Conservation (phyloP, 1,140 invertebrate genomes). For the Galleria mellonella region DNA sequence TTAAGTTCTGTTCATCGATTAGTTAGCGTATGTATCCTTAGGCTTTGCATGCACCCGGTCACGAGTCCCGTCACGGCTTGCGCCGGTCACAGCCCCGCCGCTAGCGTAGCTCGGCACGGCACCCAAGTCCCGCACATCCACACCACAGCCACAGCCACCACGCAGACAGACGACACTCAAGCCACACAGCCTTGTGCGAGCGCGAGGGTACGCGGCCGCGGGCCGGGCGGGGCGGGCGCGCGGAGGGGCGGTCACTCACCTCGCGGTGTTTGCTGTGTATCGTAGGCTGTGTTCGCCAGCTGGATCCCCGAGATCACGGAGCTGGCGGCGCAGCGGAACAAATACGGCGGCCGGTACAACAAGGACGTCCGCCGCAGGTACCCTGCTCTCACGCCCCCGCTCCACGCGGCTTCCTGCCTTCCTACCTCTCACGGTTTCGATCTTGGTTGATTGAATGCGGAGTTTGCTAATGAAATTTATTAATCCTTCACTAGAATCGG, state of each 20-base stretch:
- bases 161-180: constrained; percentile 70
- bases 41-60: constrained; percentile 70
- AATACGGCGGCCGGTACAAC: constrained; percentile 98
- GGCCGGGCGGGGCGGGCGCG: constrained; percentile 44
- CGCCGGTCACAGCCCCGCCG: constrained; percentile 52
- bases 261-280: constrained; percentile 71
- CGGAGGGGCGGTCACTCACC: constrained; percentile 52
- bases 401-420: constrained; percentile 66
- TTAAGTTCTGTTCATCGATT: constrained; percentile 70
- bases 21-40: constrained; percentile 66
- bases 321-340: constrained; percentile 96
- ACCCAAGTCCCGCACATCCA: constrained; percentile 66
- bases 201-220: constrained; percentile 60
- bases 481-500: constrained; percentile 76
- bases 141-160: constrained; percentile 57
- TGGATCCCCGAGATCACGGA: constrained; percentile 99
- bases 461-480: constrained; percentile 76
- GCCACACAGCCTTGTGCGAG: constrained; percentile 68
- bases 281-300: constrained; percentile 98
- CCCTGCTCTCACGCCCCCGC: constrained; percentile 74
- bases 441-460: constrained; percentile 76
- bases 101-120: constrained; percentile 68
- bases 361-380: constrained; percentile 98
- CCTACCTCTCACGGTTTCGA: constrained; percentile 68
- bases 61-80: constrained; percentile 63